A percentile compares a stretch with the other conserved stretches of the same genome.
Conservation (phyloP, 2,113 vertebrate genomes). For the Nyctibius bracteatus region DNA sequence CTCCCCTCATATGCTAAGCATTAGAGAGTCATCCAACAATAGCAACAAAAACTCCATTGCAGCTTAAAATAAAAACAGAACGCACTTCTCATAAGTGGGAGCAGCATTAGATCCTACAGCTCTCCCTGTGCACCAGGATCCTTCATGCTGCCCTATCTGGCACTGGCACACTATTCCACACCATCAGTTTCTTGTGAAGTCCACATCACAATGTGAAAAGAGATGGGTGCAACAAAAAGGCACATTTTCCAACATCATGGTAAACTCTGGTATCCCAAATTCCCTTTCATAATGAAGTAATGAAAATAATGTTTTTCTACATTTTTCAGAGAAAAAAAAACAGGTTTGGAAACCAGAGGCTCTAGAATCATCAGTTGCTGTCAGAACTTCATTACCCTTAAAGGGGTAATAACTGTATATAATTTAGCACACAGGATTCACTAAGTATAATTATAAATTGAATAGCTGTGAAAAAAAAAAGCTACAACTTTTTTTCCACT, state of each 20-base stretch:
- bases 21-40: neutral
- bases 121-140: fast-evolving
- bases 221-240: neutral
- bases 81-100: neutral
- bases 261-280: neutral
- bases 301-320: neutral
- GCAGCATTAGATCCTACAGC: neutral
- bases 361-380: neutral
- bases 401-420: neutral
- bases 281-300: neutral
- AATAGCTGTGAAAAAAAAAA: neutral
- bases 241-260: neutral
- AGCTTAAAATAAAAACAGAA: neutral
- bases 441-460: neutral
- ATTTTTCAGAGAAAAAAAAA: neutral
- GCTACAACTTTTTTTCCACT: neutral
- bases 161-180: too few relatives aligned
- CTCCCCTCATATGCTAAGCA: neutral
- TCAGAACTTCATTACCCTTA: neutral
- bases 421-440: neutral
- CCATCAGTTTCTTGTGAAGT: neutral
- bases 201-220: neutral
- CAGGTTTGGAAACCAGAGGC: neutral
- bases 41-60: neutral
- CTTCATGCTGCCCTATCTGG: too few relatives aligned